Conservation (phyloP, 2,113 vertebrate genomes). For the Carlito syrichta region DNA sequence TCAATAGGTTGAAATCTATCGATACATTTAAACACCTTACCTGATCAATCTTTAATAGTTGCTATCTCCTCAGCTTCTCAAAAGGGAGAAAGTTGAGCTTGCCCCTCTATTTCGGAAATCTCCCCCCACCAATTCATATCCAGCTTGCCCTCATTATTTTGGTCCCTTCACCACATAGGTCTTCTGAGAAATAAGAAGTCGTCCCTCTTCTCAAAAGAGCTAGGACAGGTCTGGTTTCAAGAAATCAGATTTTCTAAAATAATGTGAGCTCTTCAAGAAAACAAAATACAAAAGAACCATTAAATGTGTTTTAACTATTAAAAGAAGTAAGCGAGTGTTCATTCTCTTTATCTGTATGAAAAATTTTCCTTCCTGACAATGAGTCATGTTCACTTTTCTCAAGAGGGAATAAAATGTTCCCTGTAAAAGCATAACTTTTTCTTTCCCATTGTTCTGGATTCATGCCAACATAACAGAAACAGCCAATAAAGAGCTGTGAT, state of each 20-base stretch:
- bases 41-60: neutral
- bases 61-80: neutral
- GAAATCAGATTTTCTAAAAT: constrained; percentile 41
- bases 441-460: constrained; percentile 50
- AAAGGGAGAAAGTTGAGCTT: neutral
- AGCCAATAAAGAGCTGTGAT: constrained; percentile 67
- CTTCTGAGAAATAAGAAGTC: neutral
- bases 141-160: neutral
- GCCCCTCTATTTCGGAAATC: neutral
- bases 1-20: neutral
- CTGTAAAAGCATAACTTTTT: constrained; percentile 53
- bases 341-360: constrained; percentile 70
- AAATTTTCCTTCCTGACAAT: constrained; percentile 72
- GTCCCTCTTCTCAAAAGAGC: neutral
- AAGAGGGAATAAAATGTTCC: constrained; percentile 72
- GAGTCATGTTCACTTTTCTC: constrained; percentile 68
- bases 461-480: constrained; percentile 68
- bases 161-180: neutral
- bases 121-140: neutral
- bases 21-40: neutral
- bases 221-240: neutral
- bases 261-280: constrained; percentile 34
- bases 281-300: constrained; percentile 29
- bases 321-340: constrained; percentile 40
- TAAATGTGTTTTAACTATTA: constrained; percentile 68